Conservation (phyloP, 2,797 vertebrate genomes). For the Rhinogobio ventralis region DNA sequence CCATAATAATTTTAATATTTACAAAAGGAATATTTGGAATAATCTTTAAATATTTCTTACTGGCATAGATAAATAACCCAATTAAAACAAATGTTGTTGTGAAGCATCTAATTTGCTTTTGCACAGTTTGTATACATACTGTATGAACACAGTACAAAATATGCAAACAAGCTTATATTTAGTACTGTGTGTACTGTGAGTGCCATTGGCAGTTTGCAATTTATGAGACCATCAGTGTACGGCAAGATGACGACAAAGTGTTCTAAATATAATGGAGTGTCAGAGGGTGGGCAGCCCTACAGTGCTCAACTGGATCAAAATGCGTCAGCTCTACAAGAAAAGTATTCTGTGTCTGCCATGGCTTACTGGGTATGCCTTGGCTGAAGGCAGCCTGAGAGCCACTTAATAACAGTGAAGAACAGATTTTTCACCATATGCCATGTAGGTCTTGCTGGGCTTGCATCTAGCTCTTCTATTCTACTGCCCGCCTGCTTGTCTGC, state of each 20-base stretch:
- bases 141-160: not conserved
- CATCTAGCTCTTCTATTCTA: constrained; percentile 30
- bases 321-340: constrained; percentile 57
- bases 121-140: not conserved
- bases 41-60: not conserved
- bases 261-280: constrained; percentile 55
- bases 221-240: constrained; percentile 26
- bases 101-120: not conserved
- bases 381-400: constrained; percentile 51
- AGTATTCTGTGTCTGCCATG: constrained; percentile 34
- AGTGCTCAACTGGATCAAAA: constrained; percentile 43
- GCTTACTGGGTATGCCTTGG: constrained; percentile 33
- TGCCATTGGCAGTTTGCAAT: constrained; percentile 13
- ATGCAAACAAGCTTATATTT: not conserved
- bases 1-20: not conserved
- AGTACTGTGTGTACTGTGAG: not conserved
- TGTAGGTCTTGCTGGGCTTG: constrained; percentile 53
- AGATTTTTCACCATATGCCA: constrained; percentile 67
- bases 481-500: not conserved
- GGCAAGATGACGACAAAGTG: constrained; percentile 54
- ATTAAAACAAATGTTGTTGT: not conserved
- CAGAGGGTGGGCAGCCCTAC: constrained; percentile 52
- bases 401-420: constrained; percentile 60
- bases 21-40: not conserved
- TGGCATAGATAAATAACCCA: not conserved